Evolutionary conservation across 2,797 vertebrate genomes (phyloP), one percentile per base, ranked within the genome.

Genomic region (Danio jaintianensis): DNA sequence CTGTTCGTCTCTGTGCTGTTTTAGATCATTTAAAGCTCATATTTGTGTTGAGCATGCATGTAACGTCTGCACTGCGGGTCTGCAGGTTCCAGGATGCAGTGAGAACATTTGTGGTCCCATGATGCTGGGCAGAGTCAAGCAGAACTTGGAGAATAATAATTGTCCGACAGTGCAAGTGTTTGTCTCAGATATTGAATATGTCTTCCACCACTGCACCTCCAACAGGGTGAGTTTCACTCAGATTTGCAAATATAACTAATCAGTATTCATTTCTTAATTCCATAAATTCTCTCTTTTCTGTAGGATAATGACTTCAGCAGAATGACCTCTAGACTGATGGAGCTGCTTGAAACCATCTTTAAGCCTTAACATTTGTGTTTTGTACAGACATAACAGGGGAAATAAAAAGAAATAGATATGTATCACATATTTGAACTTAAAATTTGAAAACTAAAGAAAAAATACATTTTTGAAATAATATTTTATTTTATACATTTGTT

Each of bases 161-260:
- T 89, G 87, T 61, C n/a, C 45, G 15, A 82, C 76, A 4, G 70
- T 89, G 29, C 16, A 66, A 1, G 52, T 80, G n/a, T 87, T 89
- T 73, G 20, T 75, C 43, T 56, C 22, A 1, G 75, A 56, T 58
- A 48, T 78, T n/a, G 63, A 78, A 40, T 56, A 78, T 0, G 64
- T 78, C 38, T 56, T 78, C n/a, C 63, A 78, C 43, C 50, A 68
- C 0, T 47, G 20, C 52, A 58, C 52, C 2, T 18, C 75, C 40
- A 47, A 48, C 2, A 55, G 63, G 22, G 75, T 78, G 22, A 78
- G 63, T 68, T 68, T 47, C 9, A 10, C 18, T 22, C 4, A 0
- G 11, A 4, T 11, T 56, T 45, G 20, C 6, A 18, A 22, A 56
- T 20, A 10, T 20, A 42, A 8, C 10, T 40, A 18, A 70, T 43